Base-by-base conservation (phyloP, 2,888 invertebrate genomes). In the Hirtodrosophila confusa region DNA sequence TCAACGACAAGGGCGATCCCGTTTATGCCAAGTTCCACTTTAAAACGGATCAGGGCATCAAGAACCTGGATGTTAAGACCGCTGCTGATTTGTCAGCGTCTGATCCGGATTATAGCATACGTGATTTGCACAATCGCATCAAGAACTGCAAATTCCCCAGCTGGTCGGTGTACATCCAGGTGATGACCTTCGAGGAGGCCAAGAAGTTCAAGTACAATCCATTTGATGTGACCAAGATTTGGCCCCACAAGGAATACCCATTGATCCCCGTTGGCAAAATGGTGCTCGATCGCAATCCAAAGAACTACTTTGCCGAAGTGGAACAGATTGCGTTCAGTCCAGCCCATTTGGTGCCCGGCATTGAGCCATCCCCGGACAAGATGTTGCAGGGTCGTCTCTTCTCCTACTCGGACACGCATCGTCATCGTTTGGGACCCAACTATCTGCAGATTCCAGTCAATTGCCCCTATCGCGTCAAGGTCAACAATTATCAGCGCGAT, bases 311-410 rank as follows among this genome's bases (percentile, higher is more conserved):
- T 91, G 94, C 96, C 31, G 98, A 98, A 91, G 96, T 98, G 29
- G 98, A 99, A 91, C 98, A 98, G 91, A 93, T 96, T 61, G 98
- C 98, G 1, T 98, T 98, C 92, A 95, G 95, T 83, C 98, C 98
- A 0, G 94, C 97, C 6, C 96, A 98, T 90, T 89, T 98, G 93
- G 94, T 97, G 37, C 98, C 98, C 6, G 98, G 98, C 33, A 97
- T 99, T 88, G 98, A 98, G 91, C 94, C 98, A 6, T 97, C 97
- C 29, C 97, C 97, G 0, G 98, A 99, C 91, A 98, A 97, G 92
- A 96, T 98, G 97, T 93, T 98, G 80, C 94, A 96, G 89, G 97
- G 96, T 5, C 95, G 97, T 75, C 92, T 97, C 12, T 97, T 97
- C 91, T 93, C 97, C 0, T 98, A 99, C 92, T 94, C 95, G 4